These are phyloP conservation scores for Amblyornis subalaris DNA, from an alignment of 2,113 vertebrate species.

Conservation along the genomic window DNA sequence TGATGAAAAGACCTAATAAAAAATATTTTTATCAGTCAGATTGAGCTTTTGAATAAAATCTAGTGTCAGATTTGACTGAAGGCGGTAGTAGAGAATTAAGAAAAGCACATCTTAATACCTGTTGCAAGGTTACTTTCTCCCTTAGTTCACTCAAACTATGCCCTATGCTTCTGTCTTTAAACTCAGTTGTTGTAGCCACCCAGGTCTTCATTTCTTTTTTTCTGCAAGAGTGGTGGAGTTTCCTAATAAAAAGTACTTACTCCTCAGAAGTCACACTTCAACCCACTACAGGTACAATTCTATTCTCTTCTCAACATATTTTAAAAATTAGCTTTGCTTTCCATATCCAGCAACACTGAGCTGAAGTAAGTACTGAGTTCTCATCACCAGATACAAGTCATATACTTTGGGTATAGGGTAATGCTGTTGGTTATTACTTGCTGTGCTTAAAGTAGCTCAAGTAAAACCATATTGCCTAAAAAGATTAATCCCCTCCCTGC, in stretches of 20 bases:
- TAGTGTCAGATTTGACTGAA: neutral
- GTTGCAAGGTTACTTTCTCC: neutral
- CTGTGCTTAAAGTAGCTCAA: neutral
- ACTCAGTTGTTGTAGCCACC: fast-evolving
- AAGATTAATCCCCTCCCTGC: neutral
- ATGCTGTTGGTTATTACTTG: neutral
- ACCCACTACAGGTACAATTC: neutral
- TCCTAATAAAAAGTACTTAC: neutral
- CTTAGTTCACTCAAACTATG: neutral
- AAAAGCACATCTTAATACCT: neutral
- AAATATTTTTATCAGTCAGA: neutral
- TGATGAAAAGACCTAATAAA: neutral
- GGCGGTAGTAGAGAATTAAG: neutral
- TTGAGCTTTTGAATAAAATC: neutral
- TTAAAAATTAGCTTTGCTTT: neutral
- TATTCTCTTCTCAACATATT: neutral
- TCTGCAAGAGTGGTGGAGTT: neutral
- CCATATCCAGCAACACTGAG: neutral
- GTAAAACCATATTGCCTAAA: neutral
- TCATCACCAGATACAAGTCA: neutral
- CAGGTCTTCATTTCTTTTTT: neutral
- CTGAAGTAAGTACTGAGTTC: neutral
- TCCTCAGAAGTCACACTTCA: neutral
- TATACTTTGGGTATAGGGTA: neutral
- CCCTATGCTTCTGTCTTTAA: neutral